A percentile compares a stretch with the other conserved stretches of the same genome.
Conservation (phyloP, 2,113 vertebrate genomes). For the Clarias batrachus region DNA sequence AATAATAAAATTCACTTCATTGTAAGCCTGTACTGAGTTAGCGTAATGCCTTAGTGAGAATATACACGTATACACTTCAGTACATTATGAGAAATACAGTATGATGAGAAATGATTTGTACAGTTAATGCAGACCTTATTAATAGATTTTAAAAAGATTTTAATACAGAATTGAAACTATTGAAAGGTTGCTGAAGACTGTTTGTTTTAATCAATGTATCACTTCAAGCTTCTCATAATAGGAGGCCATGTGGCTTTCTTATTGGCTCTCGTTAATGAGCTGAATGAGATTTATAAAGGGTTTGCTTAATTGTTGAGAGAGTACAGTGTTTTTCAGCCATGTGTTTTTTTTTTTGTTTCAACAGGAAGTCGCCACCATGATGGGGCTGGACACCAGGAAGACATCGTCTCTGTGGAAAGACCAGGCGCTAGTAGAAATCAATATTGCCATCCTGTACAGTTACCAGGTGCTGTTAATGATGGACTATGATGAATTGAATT, state of each 20-base stretch:
- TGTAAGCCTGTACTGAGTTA: no score
- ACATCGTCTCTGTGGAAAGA: slow-evolving; percentile 97
- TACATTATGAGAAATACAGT: no score
- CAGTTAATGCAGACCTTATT: no score
- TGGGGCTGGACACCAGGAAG: slow-evolving; percentile 93
- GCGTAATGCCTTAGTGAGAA: no score
- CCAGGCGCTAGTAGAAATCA: slow-evolving; percentile 94
- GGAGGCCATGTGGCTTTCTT: not conserved
- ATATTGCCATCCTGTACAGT: slow-evolving; percentile 94
- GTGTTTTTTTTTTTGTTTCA: not conserved
- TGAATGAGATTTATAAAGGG: not conserved
- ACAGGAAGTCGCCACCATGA: slow-evolving; percentile 90
- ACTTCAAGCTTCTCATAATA: not conserved
- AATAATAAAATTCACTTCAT: no score
- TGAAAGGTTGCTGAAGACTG: no score
- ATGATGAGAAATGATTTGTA: no score
- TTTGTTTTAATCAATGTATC: not conserved
- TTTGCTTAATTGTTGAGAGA: no score
- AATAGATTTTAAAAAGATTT: no score
- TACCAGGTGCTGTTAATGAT: slow-evolving; percentile 80
- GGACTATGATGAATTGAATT: not conserved
- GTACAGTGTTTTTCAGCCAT: no score
- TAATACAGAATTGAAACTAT: no score
- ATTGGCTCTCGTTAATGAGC: not conserved
- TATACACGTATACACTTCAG: not conserved